A percentile compares a stretch with the other conserved stretches of the same genome.
These are phyloP conservation scores for Criorhina ranunculi DNA, from an alignment of 2,888 invertebrate species.

Conservation along the genomic window DNA sequence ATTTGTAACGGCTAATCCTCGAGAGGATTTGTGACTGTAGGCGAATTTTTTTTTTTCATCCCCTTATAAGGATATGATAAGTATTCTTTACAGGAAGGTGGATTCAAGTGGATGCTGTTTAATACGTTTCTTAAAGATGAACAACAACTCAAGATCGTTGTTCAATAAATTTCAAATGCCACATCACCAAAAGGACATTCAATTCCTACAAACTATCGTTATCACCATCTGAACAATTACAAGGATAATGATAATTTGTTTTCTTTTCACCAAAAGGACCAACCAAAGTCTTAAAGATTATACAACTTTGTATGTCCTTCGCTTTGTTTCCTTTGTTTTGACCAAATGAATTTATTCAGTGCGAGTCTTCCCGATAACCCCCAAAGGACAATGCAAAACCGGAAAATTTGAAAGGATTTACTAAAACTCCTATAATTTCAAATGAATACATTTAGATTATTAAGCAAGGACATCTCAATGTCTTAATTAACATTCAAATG, in stretches of 20 bases:
- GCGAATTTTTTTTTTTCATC: slow-evolving; percentile 17
- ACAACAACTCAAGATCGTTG: neutral
- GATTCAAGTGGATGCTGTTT: neutral
- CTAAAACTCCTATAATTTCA: slow-evolving; percentile 66
- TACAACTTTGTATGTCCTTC: slow-evolving; percentile 2
- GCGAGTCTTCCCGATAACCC: slow-evolving; percentile 23
- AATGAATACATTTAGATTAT: slow-evolving; percentile 64
- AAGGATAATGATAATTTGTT: slow-evolving; percentile 2
- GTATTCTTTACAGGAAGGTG: neutral
- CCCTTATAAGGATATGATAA: neutral
- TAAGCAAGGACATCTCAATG: slow-evolving; percentile 39
- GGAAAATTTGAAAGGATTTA: slow-evolving; percentile 39
- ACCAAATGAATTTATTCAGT: slow-evolving; percentile 50
- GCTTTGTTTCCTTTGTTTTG: slow-evolving; percentile 6
- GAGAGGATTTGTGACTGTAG: slow-evolving; percentile 65
- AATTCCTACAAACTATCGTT: neutral
- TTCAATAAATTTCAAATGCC: too few species aligned
- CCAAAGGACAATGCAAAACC: slow-evolving; percentile 37
- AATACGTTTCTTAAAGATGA: neutral
- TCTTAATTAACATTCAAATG: slow-evolving; percentile 67
- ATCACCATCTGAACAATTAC: slow-evolving; percentile 1
- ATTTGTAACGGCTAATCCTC: slow-evolving; percentile 73
- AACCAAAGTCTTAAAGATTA: slow-evolving; percentile 1
- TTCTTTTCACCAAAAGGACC: neutral
- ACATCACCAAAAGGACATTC: neutral